These are phyloP conservation scores for Cricetomys ansorgei DNA, from an alignment of 2,113 vertebrate species.

Conservation along the genomic window DNA sequence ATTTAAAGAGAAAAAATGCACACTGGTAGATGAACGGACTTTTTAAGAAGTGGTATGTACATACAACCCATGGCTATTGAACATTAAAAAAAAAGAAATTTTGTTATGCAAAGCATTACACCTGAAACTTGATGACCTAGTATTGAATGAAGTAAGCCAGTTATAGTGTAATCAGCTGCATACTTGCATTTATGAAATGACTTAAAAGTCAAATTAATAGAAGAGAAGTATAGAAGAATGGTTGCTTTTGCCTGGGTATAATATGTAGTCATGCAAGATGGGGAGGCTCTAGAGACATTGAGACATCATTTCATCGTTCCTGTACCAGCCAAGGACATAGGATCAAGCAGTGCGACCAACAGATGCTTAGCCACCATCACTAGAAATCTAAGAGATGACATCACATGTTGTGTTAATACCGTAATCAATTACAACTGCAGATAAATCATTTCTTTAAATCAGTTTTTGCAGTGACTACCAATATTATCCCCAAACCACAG, in stretches of 20 bases:
- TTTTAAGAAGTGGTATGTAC: background rate
- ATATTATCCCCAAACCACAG: background rate
- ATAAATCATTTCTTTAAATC: background rate
- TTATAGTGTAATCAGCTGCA: background rate
- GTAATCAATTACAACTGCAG: background rate
- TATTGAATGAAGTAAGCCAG: background rate
- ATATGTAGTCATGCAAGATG: background rate
- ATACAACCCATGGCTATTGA: too few relatives aligned
- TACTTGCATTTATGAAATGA: background rate
- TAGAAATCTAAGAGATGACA: background rate
- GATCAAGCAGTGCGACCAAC: background rate
- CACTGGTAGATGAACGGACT: background rate
- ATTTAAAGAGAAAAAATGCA: background rate
- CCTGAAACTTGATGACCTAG: background rate
- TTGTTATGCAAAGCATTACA: background rate
- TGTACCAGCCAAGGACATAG: background rate
- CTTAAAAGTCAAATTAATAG: background rate
- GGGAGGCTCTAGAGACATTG: background rate
- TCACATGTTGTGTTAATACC: background rate
- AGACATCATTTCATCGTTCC: background rate
- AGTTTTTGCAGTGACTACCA: background rate
- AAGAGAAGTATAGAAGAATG: background rate
- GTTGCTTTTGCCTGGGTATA: background rate
- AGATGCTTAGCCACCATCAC: background rate
- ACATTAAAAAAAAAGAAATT: background rate